Conservation (phyloP, 1,140 invertebrate species). For the Metaphire vulgaris region DNA sequence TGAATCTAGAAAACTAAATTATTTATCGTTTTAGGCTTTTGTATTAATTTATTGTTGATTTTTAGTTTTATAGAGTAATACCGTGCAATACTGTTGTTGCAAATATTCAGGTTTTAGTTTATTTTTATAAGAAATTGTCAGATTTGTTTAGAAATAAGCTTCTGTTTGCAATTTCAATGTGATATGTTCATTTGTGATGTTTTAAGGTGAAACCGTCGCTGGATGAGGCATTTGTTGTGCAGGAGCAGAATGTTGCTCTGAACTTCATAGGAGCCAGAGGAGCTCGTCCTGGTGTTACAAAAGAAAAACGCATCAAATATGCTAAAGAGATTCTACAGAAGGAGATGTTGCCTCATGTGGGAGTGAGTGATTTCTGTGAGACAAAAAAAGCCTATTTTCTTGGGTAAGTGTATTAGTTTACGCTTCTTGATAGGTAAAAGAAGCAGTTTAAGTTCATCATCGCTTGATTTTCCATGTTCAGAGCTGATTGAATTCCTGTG, state of each 20-base stretch:
- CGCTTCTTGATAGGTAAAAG: slow-evolving; percentile 8
- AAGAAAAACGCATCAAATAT: slow-evolving; percentile 97
- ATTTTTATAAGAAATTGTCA: too few species aligned
- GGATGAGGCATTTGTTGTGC: slow-evolving; percentile 98
- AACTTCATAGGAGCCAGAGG: slow-evolving; percentile 97
- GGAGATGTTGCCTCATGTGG: slow-evolving; percentile 98
- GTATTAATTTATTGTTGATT: too few species aligned
- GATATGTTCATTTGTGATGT: too few species aligned
- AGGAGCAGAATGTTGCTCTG: slow-evolving; percentile 95
- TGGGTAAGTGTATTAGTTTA: slow-evolving; percentile 57
- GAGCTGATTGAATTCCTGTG: too few species aligned
- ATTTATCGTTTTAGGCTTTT: too few species aligned
- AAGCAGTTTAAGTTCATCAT: slow-evolving; percentile 1
- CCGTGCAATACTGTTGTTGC: too few species aligned
- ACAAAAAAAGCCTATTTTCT: slow-evolving; percentile 98
- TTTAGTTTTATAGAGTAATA: too few species aligned
- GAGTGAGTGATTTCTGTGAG: slow-evolving; percentile 97
- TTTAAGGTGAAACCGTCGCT: slow-evolving; percentile 78
- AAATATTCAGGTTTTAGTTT: too few species aligned
- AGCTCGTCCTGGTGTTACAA: slow-evolving; percentile 91
- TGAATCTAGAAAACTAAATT: too few species aligned
- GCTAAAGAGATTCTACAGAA: slow-evolving; percentile 98
- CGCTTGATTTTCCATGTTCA: slow-evolving; percentile 12
- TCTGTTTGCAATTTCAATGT: too few species aligned
- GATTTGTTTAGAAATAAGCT: too few species aligned